Evolutionary conservation across 2,113 vertebrate genomes (phyloP), one percentile per base, ranked within the genome.

Genomic region (Melozone crissalis): DNA sequence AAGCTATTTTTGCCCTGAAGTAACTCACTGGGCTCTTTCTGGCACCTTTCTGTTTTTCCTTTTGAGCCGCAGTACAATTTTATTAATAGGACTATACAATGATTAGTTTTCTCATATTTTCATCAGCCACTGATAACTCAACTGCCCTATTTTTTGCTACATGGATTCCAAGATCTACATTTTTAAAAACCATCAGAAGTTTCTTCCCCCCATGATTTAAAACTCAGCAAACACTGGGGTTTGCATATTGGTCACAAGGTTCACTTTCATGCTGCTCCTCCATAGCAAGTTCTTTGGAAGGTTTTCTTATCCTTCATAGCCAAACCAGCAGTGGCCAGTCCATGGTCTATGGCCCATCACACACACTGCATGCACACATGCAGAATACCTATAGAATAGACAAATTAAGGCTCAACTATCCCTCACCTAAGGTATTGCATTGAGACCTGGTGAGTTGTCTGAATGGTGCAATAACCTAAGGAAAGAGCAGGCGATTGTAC

Each of bases 91-190:
- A 77, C 82, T 76, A 63, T 35, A 85, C 31, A 87, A 79, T 71
- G 90, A 91, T 91, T 88, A 86, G 46, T 94, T 19, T 91, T 83
- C 62, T 65, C 30, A 35, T 67, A 67, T 74, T 90, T 69, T 88
- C 43, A 91, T 88, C 72, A 80, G 67, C 39, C 87, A 35, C 59
- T 67, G 51, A 63, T 89, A 95, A 90, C 61, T 75, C 57, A 87
- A 21, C 51, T 88, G 55, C 33, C 51, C 55, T 63, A 49, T 71
- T 88, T 95, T 93, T 92, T 91, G 55, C 51, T 66, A 75, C 35
- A 44, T 20, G 11, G n/a, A 72, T 81, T 71, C 35, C 54, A 93
- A 43, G 28, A 79, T 76, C 24, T 78, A 43, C 28, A 62, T 46
- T 78, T 18, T 5, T 19, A 47, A 35, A 67, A 46, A n/a, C 14